These are phyloP conservation scores for Leptopilina syphax DNA, from an alignment of 2,888 invertebrate genomes.

Conservation along the genomic window DNA sequence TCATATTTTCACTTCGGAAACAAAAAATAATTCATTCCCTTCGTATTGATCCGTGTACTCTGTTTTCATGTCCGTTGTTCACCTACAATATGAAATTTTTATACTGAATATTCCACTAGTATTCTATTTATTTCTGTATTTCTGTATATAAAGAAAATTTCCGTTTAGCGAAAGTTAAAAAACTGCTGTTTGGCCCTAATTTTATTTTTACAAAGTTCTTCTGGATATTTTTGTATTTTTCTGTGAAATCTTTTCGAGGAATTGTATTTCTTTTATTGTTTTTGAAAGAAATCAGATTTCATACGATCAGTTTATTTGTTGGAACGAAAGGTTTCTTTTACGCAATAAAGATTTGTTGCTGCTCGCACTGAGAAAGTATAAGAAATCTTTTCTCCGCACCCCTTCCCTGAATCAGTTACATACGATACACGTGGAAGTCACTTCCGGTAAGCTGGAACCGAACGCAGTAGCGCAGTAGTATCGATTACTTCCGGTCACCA, in stretches of 20 bases:
- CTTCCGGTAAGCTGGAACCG: slow-evolving; percentile 68
- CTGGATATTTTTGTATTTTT: no score
- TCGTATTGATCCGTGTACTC: background rate
- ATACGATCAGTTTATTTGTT: background rate
- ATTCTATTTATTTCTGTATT: no score
- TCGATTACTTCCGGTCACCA: slow-evolving; percentile 70
- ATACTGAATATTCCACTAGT: no score
- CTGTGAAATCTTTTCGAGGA: no score
- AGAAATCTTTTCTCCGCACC: slow-evolving; percentile 49
- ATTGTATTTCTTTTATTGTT: no score
- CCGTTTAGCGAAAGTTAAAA: no score
- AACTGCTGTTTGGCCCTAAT: no score
- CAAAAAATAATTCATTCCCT: background rate
- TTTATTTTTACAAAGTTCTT: no score
- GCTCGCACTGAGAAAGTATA: slow-evolving; percentile 63
- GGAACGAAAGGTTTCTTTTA: slow-evolving; percentile 49
- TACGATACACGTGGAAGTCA: slow-evolving; percentile 64
- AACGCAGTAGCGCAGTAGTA: slow-evolving; percentile 66
- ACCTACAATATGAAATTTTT: no score
- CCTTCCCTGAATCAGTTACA: slow-evolving; percentile 56
- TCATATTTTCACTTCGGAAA: no score
- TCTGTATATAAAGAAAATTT: no score
- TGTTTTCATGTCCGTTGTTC: no score
- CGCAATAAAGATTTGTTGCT: slow-evolving; percentile 66
- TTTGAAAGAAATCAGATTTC: background rate